These are phyloP conservation scores for Cyclina sinensis DNA, from an alignment of 1,140 invertebrate species.

Conservation along the genomic window DNA sequence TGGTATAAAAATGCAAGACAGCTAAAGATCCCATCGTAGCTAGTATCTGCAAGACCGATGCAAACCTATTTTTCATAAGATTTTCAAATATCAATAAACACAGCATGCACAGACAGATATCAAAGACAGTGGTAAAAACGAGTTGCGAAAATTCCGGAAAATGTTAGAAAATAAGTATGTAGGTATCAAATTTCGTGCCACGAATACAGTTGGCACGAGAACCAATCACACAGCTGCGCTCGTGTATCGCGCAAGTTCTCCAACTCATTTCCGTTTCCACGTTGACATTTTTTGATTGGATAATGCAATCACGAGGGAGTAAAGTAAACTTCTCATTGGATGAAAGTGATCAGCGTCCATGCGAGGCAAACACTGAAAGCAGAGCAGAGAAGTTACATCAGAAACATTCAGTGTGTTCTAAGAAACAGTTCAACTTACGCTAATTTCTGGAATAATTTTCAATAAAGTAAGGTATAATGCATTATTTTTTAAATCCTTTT, in stretches of 20 bases:
- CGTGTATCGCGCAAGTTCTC: constrained; percentile 12
- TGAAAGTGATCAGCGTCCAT: constrained; percentile 50
- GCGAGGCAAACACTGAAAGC: constrained; percentile 57
- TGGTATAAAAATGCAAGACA: too few relatives aligned
- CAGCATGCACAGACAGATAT: too few relatives aligned
- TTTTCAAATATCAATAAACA: too few relatives aligned
- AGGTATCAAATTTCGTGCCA: constrained; percentile 64
- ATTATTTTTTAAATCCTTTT: constrained; percentile 30
- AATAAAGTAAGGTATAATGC: constrained; percentile 32
- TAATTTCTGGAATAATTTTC: neutral
- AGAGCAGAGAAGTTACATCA: constrained; percentile 46
- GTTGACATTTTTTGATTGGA: constrained; percentile 79
- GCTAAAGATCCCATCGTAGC: too few relatives aligned
- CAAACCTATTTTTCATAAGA: too few relatives aligned
- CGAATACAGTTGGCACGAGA: constrained; percentile 53
- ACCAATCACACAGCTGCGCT: constrained; percentile 57
- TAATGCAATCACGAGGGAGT: constrained; percentile 64
- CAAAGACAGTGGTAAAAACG: too few relatives aligned
- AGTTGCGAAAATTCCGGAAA: too few relatives aligned
- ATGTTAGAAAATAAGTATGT: too few relatives aligned
- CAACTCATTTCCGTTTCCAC: constrained; percentile 71
- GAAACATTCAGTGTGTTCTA: constrained; percentile 12
- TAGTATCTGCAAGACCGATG: too few relatives aligned
- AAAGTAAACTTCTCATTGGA: constrained; percentile 69
- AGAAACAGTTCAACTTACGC: neutral